Percentiles rank a stretch among this genome's conserved stretches.
phyloP scores from a whole-genome alignment of 2,888 invertebrate species.

The Tillus elongatus region DNA sequence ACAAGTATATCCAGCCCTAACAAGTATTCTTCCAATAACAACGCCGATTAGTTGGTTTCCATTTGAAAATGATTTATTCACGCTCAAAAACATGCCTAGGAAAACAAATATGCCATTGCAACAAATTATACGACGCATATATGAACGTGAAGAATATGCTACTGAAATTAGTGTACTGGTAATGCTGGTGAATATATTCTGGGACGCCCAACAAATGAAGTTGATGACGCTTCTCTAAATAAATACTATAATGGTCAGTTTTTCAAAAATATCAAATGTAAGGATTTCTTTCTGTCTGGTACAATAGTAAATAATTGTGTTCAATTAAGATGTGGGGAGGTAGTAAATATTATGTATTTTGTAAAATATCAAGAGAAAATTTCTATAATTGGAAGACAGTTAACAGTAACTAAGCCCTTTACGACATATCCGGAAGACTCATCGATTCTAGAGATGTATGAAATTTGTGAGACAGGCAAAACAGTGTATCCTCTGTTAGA shows the following conservation, averaged over 20 bases:
- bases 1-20: too few species aligned
- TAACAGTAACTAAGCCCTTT: slow-evolving; percentile 8
- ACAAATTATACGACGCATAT: slow-evolving; percentile 12
- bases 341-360: slow-evolving; percentile 6
- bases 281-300: slow-evolving; percentile 6
- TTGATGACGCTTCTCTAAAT: too few species aligned
- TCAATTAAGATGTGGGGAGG: slow-evolving; percentile 5
- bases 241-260: too few species aligned
- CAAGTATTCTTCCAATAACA: too few species aligned
- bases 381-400: slow-evolving; percentile 7
- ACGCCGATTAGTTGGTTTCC: slow-evolving; percentile 17
- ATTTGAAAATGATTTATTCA: slow-evolving; percentile 15
- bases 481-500: background rate
- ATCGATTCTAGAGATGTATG: background rate
- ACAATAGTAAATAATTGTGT: slow-evolving; percentile 11
- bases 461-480: background rate
- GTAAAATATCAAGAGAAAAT: too few species aligned
- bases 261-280: slow-evolving; percentile 5
- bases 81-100: slow-evolving; percentile 10
- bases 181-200: too few species aligned
- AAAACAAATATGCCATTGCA: slow-evolving; percentile 10
- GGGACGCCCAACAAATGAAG: too few species aligned
- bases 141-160: slow-evolving; percentile 7
- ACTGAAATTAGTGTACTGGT: background rate
- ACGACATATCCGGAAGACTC: slow-evolving; percentile 7